Evolutionary conservation across 2,113 vertebrate species (phyloP), one percentile per base, ranked within the genome.

Genomic region (Hemiscyllium ocellatum): DNA sequence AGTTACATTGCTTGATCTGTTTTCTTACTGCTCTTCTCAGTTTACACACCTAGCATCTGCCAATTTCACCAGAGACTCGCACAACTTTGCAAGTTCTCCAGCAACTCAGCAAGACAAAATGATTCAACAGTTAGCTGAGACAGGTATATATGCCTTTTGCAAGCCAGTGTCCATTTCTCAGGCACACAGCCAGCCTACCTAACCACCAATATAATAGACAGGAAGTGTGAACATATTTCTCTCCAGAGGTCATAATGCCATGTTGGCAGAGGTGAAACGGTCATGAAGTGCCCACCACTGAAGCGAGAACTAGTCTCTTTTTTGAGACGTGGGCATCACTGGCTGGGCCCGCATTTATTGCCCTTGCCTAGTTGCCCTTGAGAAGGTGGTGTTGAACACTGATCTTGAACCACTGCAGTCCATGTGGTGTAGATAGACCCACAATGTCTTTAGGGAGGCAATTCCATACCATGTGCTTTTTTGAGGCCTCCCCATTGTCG

Each of bases 21-120:
- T 93, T 66, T 93, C 89, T 66, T 42, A 68, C 65, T 66, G 33
- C 61, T 37, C n/a, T 17, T n/a, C 89, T 93, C 89, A 93, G 89
- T 65, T 66, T 93, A 93, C 61, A 17, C n/a, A 66, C 5, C 37
- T 47, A 42, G 37, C n/a, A 7, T 19, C 61, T 93, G 61, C 33
- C n/a, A 37, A 93, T 93, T 66, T 65, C 33, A 17, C 89, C 61
- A 20, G 89, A 3, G 1, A 37, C 61, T 37, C 56, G n/a, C 29
- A 15, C 87, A 90, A 33, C 56, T 65, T 15, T 15, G n/a, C 7
- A 4, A 20, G 56, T 91, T 91, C 56, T 91, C 89, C 61, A 37
- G 56, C 15, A 91, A 33, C 56, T 19, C 33, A 93, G 61, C 87
- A 10, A n/a, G 8, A 6, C 61, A 90, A 66, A 61, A 33, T 33